Base-by-base conservation (phyloP, 2,888 invertebrate genomes). In the Asteroscopus sphinx region DNA sequence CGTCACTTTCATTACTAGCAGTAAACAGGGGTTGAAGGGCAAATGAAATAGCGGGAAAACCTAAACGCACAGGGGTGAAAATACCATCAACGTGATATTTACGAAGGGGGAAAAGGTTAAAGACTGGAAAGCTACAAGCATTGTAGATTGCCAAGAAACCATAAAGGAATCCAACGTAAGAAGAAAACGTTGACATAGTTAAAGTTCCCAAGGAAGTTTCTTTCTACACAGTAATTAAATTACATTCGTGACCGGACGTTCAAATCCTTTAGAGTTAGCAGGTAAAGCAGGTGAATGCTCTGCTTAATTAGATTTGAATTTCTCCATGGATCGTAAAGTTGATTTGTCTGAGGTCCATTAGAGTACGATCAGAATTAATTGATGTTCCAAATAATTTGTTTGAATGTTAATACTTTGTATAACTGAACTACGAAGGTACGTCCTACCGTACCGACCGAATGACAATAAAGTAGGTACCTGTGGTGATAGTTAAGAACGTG, bases 221-320 rank as follows among this genome's bases (percentile, higher is more conserved):
- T 78, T 72, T 72, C 77, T 69, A 74, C 68, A 68, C 61, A 73
- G 72, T 83, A 84, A 82, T 83, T 79, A 66, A 81, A 81, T 82
- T 82, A 81, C 67, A 77, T 79, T 82, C 85, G 85, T 83, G 82
- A 81, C 78, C 76, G 77, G 76, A 77, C 73, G 67, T 73, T 74
- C 59, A 77, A 82, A 81, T 77, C 71, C 71, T 79, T 77, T 76
- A 54, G 60, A 62, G 47, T 65, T 61, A 62, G 63, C 73, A 66
- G 61, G 78, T 78, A 74, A 62, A 62, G 63, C 73, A 66, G 61
- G 78, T 78, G 74, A 82, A 79, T 68, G 76, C 66, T 78, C 72
- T 68, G 56, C 73, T 70, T 78, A 80, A 81, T 82, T 77, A 73
- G 65, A 75, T 79, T 76, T 74, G 74, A 80, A 79, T 82, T 79